Evolutionary conservation across 2,113 vertebrate species (phyloP).

Genomic region (Sinocyclocheilus anshuiensis): DNA sequence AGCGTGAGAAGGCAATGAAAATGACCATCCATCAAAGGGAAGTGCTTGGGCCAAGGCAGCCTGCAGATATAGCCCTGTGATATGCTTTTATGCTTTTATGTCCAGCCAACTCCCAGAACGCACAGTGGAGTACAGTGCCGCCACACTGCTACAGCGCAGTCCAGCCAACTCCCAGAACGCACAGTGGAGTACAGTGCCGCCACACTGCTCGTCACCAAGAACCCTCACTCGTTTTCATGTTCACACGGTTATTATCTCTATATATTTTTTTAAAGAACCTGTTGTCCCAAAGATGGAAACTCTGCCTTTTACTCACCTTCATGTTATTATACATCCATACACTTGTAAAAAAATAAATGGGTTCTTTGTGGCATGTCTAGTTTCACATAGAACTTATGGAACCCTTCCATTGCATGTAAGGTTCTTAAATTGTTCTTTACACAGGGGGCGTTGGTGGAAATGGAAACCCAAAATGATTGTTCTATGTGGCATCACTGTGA

Average conservation of each 20-base stretch:
- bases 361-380: too few relatives aligned
- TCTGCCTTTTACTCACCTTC: background rate
- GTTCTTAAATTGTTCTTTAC: too few relatives aligned
- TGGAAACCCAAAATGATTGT: too few relatives aligned
- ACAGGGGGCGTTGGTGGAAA: too few relatives aligned
- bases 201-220: slow-evolving; percentile 2
- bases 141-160: too few relatives aligned
- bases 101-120: background rate
- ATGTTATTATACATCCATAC: background rate
- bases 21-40: slow-evolving; percentile 73
- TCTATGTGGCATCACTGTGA: background rate
- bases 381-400: too few relatives aligned
- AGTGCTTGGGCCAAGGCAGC: slow-evolving; percentile 53
- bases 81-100: slow-evolving; percentile 32
- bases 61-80: slow-evolving; percentile 5
- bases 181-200: background rate
- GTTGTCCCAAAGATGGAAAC: background rate
- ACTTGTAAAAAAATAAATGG: background rate
- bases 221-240: background rate
- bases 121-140: slow-evolving; percentile 4
- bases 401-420: too few relatives aligned
- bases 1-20: slow-evolving; percentile 73
- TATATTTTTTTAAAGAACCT: background rate
- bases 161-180: slow-evolving; percentile 3
- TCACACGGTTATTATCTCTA: background rate